Percentiles rank a stretch among this genome's conserved stretches.
Evolutionary conservation across 2,797 vertebrate species (phyloP).

Genomic region (Halcyon smyrnensis): DNA sequence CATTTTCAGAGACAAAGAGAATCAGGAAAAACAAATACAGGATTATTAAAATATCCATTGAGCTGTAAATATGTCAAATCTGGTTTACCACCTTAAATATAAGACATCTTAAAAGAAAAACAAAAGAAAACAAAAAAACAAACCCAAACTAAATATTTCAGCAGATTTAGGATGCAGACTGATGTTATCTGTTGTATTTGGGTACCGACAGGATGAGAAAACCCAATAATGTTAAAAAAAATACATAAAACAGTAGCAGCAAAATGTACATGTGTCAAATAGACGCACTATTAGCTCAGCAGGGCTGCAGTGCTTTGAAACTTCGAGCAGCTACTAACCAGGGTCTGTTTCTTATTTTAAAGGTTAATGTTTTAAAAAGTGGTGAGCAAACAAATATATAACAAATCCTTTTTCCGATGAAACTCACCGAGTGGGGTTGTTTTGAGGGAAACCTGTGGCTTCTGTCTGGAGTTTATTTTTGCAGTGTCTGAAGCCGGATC

Average conservation of each 20-base stretch:
- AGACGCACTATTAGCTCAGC: background rate
- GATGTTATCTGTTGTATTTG: background rate
- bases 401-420: background rate
- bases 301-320: background rate
- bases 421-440: background rate
- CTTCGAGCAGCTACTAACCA: background rate
- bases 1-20: background rate
- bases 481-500: background rate
- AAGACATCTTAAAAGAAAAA: background rate
- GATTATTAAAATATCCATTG: background rate
- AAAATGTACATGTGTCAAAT: background rate
- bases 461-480: conserved; percentile 40
- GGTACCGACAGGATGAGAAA: background rate
- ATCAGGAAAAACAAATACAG: background rate
- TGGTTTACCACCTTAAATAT: background rate
- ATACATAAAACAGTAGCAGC: background rate
- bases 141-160: background rate
- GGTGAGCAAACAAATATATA: conserved; percentile 30
- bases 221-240: accelerated
- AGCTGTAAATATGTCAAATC: background rate
- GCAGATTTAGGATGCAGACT: background rate
- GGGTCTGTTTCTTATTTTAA: conserved; percentile 3
- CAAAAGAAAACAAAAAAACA: too few relatives aligned
- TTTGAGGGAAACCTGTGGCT: conserved; percentile 19
- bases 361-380: conserved; percentile 17